Percentiles rank a stretch among this genome's conserved stretches.
Conservation (phyloP, 2,888 invertebrate genomes). For the Bombylius discolor region DNA sequence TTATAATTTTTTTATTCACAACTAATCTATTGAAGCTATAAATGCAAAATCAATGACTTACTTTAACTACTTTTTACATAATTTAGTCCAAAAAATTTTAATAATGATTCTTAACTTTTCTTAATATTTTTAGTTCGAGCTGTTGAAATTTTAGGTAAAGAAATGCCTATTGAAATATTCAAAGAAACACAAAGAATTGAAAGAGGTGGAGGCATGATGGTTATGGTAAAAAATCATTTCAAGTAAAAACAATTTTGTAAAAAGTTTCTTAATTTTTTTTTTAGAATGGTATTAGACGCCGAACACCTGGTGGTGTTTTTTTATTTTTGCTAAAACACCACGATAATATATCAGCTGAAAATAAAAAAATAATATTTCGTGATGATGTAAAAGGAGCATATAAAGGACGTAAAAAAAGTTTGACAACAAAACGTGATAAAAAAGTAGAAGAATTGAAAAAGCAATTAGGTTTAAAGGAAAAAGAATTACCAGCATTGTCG, state of each 20-base stretch:
- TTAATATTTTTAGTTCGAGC: slow-evolving; percentile 44
- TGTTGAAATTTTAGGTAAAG: slow-evolving; percentile 56
- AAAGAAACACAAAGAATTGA: slow-evolving; percentile 71
- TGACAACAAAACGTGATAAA: slow-evolving; percentile 45
- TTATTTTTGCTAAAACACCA: slow-evolving; percentile 67
- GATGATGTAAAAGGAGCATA: slow-evolving; percentile 48
- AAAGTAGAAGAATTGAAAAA: slow-evolving; percentile 55
- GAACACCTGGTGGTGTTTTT: slow-evolving; percentile 80
- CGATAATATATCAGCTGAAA: slow-evolving; percentile 49
- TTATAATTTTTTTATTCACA: no score
- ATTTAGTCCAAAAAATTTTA: background rate
- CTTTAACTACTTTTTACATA: no score
- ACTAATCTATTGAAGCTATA: no score
- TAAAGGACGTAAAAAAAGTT: slow-evolving; percentile 43
- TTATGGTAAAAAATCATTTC: slow-evolving; percentile 45
- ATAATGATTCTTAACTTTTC: background rate
- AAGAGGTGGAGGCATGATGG: slow-evolving; percentile 73
- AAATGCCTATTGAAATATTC: slow-evolving; percentile 59
- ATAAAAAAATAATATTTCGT: slow-evolving; percentile 53
- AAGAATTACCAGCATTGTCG: slow-evolving; percentile 26
- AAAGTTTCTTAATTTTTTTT: background rate
- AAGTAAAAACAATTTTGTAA: no score
- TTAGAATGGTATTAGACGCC: slow-evolving; percentile 57
- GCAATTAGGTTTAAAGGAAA: slow-evolving; percentile 38
- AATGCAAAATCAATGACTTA: no score